Evolutionary conservation across 2,113 vertebrate genomes (phyloP).

Genomic region (Callithrix jacchus): DNA sequence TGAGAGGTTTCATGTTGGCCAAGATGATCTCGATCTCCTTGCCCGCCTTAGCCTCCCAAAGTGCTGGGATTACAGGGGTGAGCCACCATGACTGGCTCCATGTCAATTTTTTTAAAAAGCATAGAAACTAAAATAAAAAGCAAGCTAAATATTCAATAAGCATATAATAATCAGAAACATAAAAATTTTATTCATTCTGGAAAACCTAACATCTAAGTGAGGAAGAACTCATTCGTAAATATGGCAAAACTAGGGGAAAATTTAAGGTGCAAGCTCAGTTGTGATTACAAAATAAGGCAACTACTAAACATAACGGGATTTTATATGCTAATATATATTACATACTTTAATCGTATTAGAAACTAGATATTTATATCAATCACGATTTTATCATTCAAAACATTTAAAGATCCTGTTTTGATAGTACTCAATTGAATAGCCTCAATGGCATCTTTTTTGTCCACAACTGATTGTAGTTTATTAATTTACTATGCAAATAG

Average conservation of each 20-base stretch:
- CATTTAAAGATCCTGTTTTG: neutral
- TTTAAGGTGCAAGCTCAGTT: neutral
- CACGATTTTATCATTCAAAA: neutral
- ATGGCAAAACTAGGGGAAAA: neutral
- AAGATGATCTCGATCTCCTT: no score
- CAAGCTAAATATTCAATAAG: neutral
- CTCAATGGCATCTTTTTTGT: neutral
- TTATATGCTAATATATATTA: neutral
- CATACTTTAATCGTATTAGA: neutral
- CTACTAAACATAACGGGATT: neutral
- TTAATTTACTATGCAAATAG: neutral
- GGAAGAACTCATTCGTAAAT: neutral
- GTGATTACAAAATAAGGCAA: neutral
- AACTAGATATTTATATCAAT: neutral
- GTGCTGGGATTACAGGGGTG: no score
- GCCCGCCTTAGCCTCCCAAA: no score
- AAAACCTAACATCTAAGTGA: neutral
- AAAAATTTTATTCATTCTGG: neutral
- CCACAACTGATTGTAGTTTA: neutral
- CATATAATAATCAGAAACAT: neutral
- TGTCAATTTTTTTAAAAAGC: no score
- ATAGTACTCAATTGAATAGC: neutral
- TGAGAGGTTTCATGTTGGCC: no score
- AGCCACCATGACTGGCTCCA: no score
- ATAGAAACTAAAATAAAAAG: no score